Evolutionary conservation across 2,888 invertebrate species (phyloP), one percentile per base, ranked within the genome.

Genomic region (Ornithoptera priamus): DNA sequence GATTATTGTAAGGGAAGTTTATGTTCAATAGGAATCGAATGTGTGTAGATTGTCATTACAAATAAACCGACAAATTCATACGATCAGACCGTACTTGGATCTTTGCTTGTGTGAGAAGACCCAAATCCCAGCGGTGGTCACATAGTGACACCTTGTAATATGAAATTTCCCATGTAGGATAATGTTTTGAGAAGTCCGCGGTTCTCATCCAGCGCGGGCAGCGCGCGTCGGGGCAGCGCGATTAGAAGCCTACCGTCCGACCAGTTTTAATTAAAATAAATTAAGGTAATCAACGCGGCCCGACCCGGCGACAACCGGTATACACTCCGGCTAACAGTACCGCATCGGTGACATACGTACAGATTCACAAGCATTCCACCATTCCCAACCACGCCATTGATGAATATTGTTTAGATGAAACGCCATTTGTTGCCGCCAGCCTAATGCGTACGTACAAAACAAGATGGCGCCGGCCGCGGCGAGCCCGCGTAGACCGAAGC

Each of bases 191-290:
- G 15, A 18, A 53, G 24, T 56, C 50, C 62, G 18, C 46, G 22
- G 6, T 50, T 69, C 22, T 24, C 36, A 20, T 7, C 12, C 17
- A 60, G 65, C 50, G n/a, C 59, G 66, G 66, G 12, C 12, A 63
- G 60, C 66, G 18, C 57, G 7, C 30, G 17, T 17, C 15, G 36
- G 65, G 61, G 20, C 61, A 39, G 60, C 68, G 67, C 50, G 56
- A 67, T 60, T 65, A 67, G 70, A 75, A 72, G 72, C 73, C 73
- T 74, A 75, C 72, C 72, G 72, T 71, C 67, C 68, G 73, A 75
- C 76, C 76, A 74, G 73, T 75, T 77, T 74, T 79, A 79, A 79
- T 79, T 78, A 79, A 76, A 79, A 78, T 78, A 76, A 76, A 79
- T 78, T 78, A 76, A 74, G 59, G 72, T 72, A 73, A 77, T 77